Conservation (phyloP, 2,797 vertebrate genomes). For the Prunella strophiata region DNA sequence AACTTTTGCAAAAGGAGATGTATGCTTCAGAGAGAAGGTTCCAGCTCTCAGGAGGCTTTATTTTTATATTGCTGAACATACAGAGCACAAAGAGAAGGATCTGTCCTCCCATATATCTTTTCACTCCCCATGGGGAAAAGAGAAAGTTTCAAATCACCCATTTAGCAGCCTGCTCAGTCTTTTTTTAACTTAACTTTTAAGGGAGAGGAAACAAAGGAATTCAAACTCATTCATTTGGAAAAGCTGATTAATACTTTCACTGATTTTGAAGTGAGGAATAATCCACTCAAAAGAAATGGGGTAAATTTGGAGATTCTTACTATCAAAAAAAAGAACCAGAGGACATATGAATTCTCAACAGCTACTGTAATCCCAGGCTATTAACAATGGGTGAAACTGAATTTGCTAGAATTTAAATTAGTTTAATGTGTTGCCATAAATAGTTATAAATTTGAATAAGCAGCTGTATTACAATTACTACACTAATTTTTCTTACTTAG, state of each 20-base stretch:
- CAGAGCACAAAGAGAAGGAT: not conserved
- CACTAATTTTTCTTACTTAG: conserved; percentile 4
- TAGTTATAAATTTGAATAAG: conserved; percentile 33
- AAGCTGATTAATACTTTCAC: conserved; percentile 36
- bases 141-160: not conserved
- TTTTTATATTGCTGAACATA: not conserved
- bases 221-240: conserved; percentile 5
- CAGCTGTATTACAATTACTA: not conserved
- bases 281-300: not conserved
- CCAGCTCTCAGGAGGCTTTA: not conserved
- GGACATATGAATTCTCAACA: not conserved
- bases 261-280: conserved; percentile 25
- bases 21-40: not conserved
- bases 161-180: not conserved
- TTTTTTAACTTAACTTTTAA: conserved; percentile 24
- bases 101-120: not conserved
- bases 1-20: not conserved
- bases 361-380: not conserved
- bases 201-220: not conserved
- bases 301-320: not conserved
- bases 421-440: conserved; percentile 17
- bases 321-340: not conserved
- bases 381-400: not conserved
- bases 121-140: not conserved
- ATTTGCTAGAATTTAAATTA: conserved; percentile 27